Base-by-base conservation (phyloP, 2,113 vertebrate genomes). In the Panthera tigris region DNA sequence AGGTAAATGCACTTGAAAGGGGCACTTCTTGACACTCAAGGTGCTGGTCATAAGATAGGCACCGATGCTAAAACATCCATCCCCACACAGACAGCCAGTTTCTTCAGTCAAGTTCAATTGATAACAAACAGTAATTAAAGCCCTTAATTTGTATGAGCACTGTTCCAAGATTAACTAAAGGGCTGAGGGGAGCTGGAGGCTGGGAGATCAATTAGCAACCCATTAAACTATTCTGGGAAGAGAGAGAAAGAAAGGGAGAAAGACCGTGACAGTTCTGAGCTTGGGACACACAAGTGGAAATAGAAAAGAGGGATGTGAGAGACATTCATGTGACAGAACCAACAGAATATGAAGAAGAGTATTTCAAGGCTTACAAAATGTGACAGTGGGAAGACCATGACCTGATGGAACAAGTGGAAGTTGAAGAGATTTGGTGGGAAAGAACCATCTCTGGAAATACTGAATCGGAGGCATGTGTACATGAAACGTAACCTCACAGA, bases 121-220 rank as follows among this genome's bases (percentile, higher is more conserved):
- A 84, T 97, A 93, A 94, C 88, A 84, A 95, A 95, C 29, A 85
- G 80, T 92, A 98, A 98, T 98, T 97, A 98, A 95, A 97, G 73
- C 65, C 91, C 86, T 97, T 98, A 88, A 95, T 98, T 97, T 88
- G 78, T 91, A 82, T 68, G 50, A 98, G 82, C 93, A 89, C 82
- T 91, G 50, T 89, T 93, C 85, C 89, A 91, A 97, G 89, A 97
- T 98, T 96, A 97, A 96, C 96, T 95, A 95, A 97, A 89, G 52
- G 89, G 91, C 82, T 96, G 52, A 82, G 18, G 82, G 89, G 69
- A 95, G 71, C 57, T 69, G 21, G 50, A 97, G 66, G 61, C 6
- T 3, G 25, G 16, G 45, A 83, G 76, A 95, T 95, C 97, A 98
- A 94, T 96, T 97, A 97, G 66, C 45, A 95, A 85, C 45, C 91